These are phyloP conservation scores for Pogonognathellus flavescens DNA, from an alignment of 1,140 invertebrate species.

Conservation along the genomic window DNA sequence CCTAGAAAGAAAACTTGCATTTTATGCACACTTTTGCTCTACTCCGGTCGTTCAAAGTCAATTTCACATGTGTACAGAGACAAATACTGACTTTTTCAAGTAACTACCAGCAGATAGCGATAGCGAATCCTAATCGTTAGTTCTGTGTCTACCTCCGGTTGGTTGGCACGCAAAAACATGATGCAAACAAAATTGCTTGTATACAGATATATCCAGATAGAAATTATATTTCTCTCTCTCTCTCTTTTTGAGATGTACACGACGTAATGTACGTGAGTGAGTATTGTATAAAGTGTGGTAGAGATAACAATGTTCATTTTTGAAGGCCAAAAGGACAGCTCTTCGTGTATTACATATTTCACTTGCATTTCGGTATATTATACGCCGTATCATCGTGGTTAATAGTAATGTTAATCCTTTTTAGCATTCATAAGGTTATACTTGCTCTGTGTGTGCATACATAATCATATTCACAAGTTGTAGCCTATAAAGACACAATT, in stretches of 20 bases:
- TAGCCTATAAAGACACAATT: too few species aligned
- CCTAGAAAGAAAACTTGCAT: conserved; percentile 11
- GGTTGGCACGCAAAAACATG: too few species aligned
- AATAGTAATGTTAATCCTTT: neutral
- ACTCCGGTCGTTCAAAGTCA: neutral
- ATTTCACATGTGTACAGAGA: neutral
- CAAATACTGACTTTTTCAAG: neutral
- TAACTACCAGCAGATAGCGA: too few species aligned
- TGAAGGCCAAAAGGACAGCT: conserved; percentile 38
- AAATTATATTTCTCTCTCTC: too few species aligned
- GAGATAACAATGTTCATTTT: conserved; percentile 32
- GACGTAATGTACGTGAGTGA: too few species aligned
- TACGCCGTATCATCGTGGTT: neutral
- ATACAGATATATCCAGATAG: too few species aligned
- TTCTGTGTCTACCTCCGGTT: too few species aligned
- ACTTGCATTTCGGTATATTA: too few species aligned
- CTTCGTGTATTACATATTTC: too few species aligned
- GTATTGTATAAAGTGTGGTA: neutral
- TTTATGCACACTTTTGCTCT: conserved; percentile 26
- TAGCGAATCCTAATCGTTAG: too few species aligned
- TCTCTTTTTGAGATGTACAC: too few species aligned
- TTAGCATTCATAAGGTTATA: neutral
- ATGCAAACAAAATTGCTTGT: too few species aligned
- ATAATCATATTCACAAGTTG: neutral
- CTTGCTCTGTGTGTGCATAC: neutral